Evolutionary conservation across 1,140 invertebrate species (phyloP).

Genomic region (Paralvinella palmiformis): DNA sequence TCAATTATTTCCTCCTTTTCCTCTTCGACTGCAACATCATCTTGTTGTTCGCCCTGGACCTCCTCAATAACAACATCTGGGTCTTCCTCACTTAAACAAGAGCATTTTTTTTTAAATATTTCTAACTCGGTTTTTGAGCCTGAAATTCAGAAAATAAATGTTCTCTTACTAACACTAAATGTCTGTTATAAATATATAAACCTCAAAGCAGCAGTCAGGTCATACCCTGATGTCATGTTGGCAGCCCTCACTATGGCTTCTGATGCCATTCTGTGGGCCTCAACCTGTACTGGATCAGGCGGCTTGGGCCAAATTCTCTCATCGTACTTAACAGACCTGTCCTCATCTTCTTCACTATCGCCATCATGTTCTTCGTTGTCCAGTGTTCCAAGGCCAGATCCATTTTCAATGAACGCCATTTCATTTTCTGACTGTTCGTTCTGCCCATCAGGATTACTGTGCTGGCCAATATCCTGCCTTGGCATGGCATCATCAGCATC

Average conservation of each 20-base stretch:
- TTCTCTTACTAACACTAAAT: too few species aligned
- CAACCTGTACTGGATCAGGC: slow-evolving; percentile 30
- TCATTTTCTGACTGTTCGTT: slow-evolving; percentile 14
- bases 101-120: too few species aligned
- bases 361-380: not conserved
- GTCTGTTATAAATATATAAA: too few species aligned
- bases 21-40: too few species aligned
- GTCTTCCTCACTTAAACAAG: too few species aligned
- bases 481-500: slow-evolving; percentile 42
- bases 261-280: slow-evolving; percentile 19
- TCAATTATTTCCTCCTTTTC: too few species aligned
- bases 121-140: too few species aligned
- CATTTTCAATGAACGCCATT: not conserved
- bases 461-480: slow-evolving; percentile 12
- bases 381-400: not conserved
- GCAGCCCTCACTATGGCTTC: slow-evolving; percentile 25
- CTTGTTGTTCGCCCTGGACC: too few species aligned
- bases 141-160: too few species aligned
- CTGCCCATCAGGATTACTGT: slow-evolving; percentile 15
- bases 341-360: not conserved
- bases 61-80: too few species aligned
- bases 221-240: too few species aligned
- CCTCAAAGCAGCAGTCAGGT: too few species aligned
- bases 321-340: slow-evolving; percentile 6
- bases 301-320: slow-evolving; percentile 37